Evolutionary conservation across 2,888 invertebrate species (phyloP).

Genomic region (Conomelus anceps): DNA sequence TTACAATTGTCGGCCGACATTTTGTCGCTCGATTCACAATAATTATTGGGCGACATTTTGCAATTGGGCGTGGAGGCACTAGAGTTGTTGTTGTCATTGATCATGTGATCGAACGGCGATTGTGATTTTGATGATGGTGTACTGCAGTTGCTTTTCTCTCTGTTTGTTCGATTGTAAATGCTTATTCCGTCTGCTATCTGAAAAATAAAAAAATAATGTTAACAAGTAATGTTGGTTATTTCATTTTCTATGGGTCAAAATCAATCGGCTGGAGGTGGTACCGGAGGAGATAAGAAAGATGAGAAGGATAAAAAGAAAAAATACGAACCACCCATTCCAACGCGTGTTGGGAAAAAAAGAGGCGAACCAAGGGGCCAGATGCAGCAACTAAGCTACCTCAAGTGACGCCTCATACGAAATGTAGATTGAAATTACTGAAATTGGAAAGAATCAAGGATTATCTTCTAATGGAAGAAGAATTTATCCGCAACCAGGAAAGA

Average conservation of each 20-base stretch:
- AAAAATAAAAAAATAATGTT: not conserved
- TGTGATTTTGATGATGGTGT: not conserved
- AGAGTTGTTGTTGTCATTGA: not conserved
- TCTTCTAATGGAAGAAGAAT: constrained; percentile 97
- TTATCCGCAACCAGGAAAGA: constrained; percentile 95
- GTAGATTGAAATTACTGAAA: constrained; percentile 89
- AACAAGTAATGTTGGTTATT: no score
- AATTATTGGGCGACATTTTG: not conserved
- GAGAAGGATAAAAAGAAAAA: constrained; percentile 98
- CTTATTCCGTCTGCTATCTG: not conserved
- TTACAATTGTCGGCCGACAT: not conserved
- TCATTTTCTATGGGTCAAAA: no score
- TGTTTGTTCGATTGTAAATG: not conserved
- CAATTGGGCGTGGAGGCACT: not conserved
- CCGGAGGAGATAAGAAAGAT: constrained; percentile 90
- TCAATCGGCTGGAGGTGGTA: constrained; percentile 78
- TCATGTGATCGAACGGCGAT: not conserved
- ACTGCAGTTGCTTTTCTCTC: not conserved
- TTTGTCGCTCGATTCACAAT: not conserved
- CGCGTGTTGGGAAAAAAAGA: constrained; percentile 96
- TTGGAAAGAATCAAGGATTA: constrained; percentile 98
- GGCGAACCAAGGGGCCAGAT: constrained; percentile 94
- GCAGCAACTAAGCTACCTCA: constrained; percentile 95
- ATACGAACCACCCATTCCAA: constrained; percentile 98
- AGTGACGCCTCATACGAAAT: constrained; percentile 96